Evolutionary conservation across 2,797 vertebrate genomes (phyloP), one percentile per base, ranked within the genome.

Genomic region (Oreochromis mossambicus): DNA sequence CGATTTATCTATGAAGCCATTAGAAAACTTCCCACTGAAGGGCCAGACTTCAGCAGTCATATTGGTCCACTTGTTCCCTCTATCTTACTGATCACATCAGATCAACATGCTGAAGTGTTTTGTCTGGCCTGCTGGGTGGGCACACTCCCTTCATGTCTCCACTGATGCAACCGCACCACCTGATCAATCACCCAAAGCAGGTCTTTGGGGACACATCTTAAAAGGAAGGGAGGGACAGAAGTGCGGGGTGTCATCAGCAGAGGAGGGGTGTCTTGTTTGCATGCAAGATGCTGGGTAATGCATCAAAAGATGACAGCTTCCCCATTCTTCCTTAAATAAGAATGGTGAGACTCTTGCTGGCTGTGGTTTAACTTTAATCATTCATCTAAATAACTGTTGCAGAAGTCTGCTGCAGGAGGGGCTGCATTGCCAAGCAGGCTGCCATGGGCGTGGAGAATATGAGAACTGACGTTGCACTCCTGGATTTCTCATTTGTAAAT

Each of bases 331-430:
- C 93, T 94, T 95, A 96, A 96, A 96, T 94, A 96, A 96, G 94
- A 96, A 94, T 87, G 81, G 92, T 90, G 94, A 91, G 95, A 93
- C 92, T 95, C 92, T 92, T 85, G 92, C 93, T 93, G 92, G 95
- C 93, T 90, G 91, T 83, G 94, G 92, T 92, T 94, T 94, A 96
- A 96, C 95, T 96, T 96, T 96, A 96, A 96, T 97, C 96, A 96
- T 97, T 96, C 95, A 95, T 96, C 96, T 96, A 96, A 96, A 96
- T 96, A 96, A 96, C 92, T 95, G 92, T 91, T 92, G 93, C 94
- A 94, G 90, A 88, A 94, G 92, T 93, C 90, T 88, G 86, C 87
- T 78, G 63, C 83, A 38, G 73, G 82, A 84, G 85, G 83, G 82
- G 87, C 82, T 8, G 70, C 82, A 24, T 85, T 63, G 21, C 85